Evolutionary conservation across 2,888 invertebrate genomes (phyloP).

Genomic region (Trichacis sp.): DNA sequence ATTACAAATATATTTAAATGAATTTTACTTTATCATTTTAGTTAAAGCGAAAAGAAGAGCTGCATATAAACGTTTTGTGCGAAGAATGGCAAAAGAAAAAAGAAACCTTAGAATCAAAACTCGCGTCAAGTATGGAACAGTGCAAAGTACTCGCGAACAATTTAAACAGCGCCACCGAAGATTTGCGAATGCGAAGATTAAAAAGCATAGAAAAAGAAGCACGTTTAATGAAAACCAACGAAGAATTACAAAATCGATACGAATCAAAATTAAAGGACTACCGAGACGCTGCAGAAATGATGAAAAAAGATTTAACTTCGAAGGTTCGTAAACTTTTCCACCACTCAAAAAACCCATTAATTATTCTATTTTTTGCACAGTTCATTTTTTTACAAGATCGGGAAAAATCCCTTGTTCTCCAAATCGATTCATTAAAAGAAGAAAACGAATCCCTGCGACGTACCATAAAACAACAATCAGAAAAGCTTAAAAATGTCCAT

Average conservation of each 20-base stretch:
- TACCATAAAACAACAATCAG: slow-evolving; percentile 49
- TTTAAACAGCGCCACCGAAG: slow-evolving; percentile 74
- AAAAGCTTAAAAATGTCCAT: slow-evolving; percentile 60
- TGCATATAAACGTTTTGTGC: slow-evolving; percentile 70
- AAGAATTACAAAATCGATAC: slow-evolving; percentile 74
- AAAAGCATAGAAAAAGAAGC: slow-evolving; percentile 72
- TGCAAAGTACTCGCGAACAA: slow-evolving; percentile 74
- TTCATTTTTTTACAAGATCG: slow-evolving; percentile 52
- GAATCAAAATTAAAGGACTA: slow-evolving; percentile 73
- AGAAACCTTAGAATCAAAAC: slow-evolving; percentile 72
- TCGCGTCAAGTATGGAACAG: slow-evolving; percentile 73
- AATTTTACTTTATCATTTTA: no score
- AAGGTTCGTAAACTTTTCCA: slow-evolving; percentile 66
- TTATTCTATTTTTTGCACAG: no score
- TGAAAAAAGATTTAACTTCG: slow-evolving; percentile 74
- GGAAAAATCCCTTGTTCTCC: slow-evolving; percentile 50
- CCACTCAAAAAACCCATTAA: no score
- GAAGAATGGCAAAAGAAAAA: slow-evolving; percentile 74
- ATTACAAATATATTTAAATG: no score
- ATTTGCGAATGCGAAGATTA: slow-evolving; percentile 71
- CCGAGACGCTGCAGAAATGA: slow-evolving; percentile 72
- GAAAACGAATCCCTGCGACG: slow-evolving; percentile 56
- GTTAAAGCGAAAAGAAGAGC: slow-evolving; percentile 73
- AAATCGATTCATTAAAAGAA: slow-evolving; percentile 52
- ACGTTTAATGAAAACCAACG: slow-evolving; percentile 72